Evolutionary conservation across 2,113 vertebrate species (phyloP).

Genomic region (Scartelaos histophorus): DNA sequence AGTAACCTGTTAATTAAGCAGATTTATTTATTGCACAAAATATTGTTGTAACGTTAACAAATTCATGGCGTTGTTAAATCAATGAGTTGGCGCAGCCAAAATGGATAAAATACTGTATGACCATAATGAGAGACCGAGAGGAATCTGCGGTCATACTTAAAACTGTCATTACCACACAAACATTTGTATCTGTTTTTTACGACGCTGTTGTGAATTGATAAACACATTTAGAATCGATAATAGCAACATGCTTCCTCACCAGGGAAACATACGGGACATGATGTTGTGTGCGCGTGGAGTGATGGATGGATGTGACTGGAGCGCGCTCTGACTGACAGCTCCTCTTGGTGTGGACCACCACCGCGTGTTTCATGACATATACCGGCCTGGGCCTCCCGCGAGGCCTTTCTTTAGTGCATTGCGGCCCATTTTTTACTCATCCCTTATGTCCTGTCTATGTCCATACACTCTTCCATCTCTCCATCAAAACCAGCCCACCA

Average conservation of each 20-base stretch:
- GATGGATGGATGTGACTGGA: constrained; percentile 53
- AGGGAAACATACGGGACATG: constrained; percentile 25
- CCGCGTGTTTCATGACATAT: constrained; percentile 51
- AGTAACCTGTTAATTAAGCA: no score
- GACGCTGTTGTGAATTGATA: constrained; percentile 1
- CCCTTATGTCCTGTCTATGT: constrained; percentile 38
- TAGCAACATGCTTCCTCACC: constrained; percentile 11
- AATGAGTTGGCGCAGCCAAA: no score
- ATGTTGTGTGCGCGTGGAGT: constrained; percentile 23
- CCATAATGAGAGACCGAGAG: not conserved
- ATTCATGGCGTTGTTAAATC: not conserved
- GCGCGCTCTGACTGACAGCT: constrained; percentile 60
- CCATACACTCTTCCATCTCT: constrained; percentile 37
- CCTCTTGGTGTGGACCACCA: constrained; percentile 43
- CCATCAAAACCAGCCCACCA: constrained; percentile 33
- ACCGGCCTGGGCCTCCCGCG: constrained; percentile 59
- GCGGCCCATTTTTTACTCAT: constrained; percentile 51
- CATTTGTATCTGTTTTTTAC: not conserved
- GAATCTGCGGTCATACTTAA: not conserved
- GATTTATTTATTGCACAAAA: no score
- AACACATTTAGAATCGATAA: constrained; percentile 22
- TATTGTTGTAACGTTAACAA: not conserved
- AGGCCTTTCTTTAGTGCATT: constrained; percentile 56
- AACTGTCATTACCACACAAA: not conserved
- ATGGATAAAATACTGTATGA: no score